A percentile compares a stretch with the other conserved stretches of the same genome.
phyloP scores from a whole-genome alignment of 2,113 vertebrate genomes.

The Parotia lawesii region DNA sequence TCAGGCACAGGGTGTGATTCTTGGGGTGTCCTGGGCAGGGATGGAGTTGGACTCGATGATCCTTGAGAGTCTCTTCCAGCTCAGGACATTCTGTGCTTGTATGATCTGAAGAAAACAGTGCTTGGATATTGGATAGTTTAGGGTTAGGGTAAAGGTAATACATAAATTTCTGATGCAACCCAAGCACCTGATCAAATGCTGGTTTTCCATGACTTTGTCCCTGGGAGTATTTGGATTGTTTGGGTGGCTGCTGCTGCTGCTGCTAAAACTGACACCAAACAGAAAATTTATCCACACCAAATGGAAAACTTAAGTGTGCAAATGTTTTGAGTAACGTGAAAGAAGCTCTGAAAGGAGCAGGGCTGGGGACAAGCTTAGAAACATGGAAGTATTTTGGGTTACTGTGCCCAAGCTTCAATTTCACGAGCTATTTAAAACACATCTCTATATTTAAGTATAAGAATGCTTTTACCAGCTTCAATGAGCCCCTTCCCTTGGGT shows the following conservation, averaged over 20 bases:
- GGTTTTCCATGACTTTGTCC: neutral
- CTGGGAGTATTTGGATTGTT: neutral
- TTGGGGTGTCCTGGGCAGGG: neutral
- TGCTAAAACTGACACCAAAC: neutral
- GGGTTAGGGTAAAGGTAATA: neutral
- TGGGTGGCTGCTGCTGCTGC: neutral
- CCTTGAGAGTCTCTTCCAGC: too few species aligned
- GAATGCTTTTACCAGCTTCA: neutral
- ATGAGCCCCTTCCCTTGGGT: neutral
- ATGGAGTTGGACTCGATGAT: neutral
- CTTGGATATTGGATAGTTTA: neutral
- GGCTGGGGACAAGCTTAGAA: neutral
- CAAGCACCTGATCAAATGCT: neutral
- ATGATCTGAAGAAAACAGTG: neutral
- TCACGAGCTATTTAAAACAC: slow-evolving; percentile 32
- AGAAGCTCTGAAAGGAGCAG: neutral
- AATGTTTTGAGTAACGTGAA: neutral
- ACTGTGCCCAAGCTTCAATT: neutral
- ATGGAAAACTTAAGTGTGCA: neutral
- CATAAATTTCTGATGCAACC: neutral
- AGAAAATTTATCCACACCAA: neutral
- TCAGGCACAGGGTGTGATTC: neutral
- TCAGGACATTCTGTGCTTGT: neutral
- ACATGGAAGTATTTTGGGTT: neutral
- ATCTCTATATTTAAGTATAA: neutral